A percentile compares a stretch with the other conserved stretches of the same genome.
These are phyloP conservation scores for Melolontha melolontha DNA, from an alignment of 2,888 invertebrate species.

Conservation along the genomic window DNA sequence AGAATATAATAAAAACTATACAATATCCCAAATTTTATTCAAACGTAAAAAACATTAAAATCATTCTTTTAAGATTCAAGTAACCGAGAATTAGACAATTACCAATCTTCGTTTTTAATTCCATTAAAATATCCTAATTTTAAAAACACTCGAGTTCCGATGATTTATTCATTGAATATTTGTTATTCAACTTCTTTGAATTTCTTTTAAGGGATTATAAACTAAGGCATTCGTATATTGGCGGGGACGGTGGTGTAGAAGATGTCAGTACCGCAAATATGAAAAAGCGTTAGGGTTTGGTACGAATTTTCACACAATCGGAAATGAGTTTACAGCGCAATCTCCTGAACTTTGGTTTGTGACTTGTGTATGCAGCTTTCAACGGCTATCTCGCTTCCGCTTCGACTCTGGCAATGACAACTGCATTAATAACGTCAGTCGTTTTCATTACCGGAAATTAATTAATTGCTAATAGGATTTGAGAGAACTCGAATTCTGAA, in stretches of 20 bases:
- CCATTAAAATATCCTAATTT: not conserved
- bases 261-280: constrained; percentile 25
- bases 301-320: constrained; percentile 27
- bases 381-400: constrained; percentile 10
- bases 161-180: constrained; percentile 32
- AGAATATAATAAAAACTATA: too few relatives aligned
- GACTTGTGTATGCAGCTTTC: constrained; percentile 15
- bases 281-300: constrained; percentile 5
- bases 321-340: constrained; percentile 31
- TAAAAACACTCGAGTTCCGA: constrained; percentile 1
- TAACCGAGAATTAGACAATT: not conserved
- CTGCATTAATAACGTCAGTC: constrained; percentile 41
- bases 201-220: constrained; percentile 23
- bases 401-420: constrained; percentile 39
- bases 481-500: not conserved
- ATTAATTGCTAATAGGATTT: constrained; percentile 43
- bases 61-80: too few relatives aligned
- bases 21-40: too few relatives aligned
- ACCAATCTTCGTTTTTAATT: constrained; percentile 18
- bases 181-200: not conserved
- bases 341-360: constrained; percentile 28
- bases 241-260: not conserved
- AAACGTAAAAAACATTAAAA: too few relatives aligned
- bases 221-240: constrained; percentile 7
- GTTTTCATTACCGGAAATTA: constrained; percentile 42